Percentiles rank a stretch among this genome's conserved stretches.
Evolutionary conservation across 2,888 invertebrate genomes (phyloP).

Genomic region (Sinotaia quadrata): DNA sequence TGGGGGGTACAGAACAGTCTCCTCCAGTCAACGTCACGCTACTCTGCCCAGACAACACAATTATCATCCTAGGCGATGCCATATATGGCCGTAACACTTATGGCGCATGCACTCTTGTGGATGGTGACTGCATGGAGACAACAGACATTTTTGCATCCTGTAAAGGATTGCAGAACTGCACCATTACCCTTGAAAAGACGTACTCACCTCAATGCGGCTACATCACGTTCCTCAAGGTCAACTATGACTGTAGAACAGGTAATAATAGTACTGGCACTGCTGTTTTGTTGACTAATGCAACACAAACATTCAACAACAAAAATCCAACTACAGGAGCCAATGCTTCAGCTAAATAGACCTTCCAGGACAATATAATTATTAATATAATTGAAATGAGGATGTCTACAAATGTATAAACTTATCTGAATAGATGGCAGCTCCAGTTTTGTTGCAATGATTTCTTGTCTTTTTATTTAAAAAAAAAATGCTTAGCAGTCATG

Average conservation of each 20-base stretch:
- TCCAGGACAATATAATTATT: no score
- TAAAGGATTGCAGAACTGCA: slow-evolving; percentile 34
- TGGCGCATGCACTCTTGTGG: slow-evolving; percentile 27
- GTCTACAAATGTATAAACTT: no score
- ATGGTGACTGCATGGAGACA: slow-evolving; percentile 36
- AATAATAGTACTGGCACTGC: no score
- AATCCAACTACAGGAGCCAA: no score
- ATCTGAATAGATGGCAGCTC: no score
- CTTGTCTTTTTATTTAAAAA: no score
- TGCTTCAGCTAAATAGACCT: no score
- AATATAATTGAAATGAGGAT: no score
- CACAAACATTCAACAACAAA: no score
- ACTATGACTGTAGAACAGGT: slow-evolving; percentile 33
- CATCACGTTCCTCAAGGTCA: slow-evolving; percentile 32
- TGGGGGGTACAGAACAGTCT: slow-evolving; percentile 24
- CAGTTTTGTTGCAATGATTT: no score
- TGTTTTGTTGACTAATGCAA: no score
- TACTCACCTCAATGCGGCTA: slow-evolving; percentile 37
- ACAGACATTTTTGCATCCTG: slow-evolving; percentile 31
- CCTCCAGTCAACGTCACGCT: slow-evolving; percentile 27
- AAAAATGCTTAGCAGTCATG: no score
- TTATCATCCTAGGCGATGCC: slow-evolving; percentile 33
- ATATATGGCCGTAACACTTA: slow-evolving; percentile 35
- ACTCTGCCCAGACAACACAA: slow-evolving; percentile 26
- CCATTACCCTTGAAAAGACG: slow-evolving; percentile 25